phyloP scores from a whole-genome alignment of 2,888 invertebrate genomes.

The Amblyteles armatorius region DNA sequence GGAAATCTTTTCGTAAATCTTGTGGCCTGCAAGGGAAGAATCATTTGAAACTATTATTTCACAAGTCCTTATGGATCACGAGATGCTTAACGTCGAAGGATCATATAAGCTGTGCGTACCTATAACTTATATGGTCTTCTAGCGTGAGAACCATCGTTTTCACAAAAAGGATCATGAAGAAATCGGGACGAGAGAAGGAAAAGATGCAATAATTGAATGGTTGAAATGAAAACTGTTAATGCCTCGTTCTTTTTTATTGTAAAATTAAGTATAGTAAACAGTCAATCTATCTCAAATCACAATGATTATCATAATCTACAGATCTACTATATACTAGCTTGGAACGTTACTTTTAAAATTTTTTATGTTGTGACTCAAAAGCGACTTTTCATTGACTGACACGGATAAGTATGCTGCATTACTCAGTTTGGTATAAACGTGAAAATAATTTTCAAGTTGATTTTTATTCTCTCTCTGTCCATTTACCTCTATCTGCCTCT shows the following conservation, averaged over 20 bases:
- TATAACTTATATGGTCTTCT: neutral
- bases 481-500: too few relatives aligned
- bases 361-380: neutral
- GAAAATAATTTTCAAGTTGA: constrained; percentile 21
- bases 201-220: neutral
- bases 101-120: neutral
- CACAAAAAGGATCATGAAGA: constrained; percentile 1
- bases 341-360: neutral
- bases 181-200: neutral
- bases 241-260: neutral
- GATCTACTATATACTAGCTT: neutral
- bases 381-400: neutral
- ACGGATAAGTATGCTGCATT: neutral
- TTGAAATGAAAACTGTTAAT: neutral
- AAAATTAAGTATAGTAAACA: neutral
- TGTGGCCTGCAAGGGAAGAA: neutral
- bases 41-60: neutral
- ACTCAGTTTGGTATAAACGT: neutral
- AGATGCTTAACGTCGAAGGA: too few relatives aligned
- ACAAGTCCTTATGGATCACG: neutral
- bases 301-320: neutral
- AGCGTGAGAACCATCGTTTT: neutral
- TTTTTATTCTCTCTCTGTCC: too few relatives aligned
- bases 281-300: neutral
- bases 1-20: neutral